Conservation (phyloP, 2,113 vertebrate genomes). For the Neotoma lepida region DNA sequence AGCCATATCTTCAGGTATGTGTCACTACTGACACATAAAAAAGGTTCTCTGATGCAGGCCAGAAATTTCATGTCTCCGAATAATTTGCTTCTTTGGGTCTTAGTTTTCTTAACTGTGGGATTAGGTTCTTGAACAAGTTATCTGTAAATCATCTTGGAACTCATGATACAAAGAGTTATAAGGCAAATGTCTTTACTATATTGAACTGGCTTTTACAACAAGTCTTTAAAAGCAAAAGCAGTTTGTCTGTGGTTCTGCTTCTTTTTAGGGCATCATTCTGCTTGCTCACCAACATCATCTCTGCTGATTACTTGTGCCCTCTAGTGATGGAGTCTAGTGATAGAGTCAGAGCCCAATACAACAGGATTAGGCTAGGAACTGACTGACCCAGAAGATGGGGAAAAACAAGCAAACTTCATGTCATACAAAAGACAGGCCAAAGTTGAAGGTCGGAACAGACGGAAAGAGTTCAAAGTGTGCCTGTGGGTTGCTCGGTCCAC, state of each 20-base stretch:
- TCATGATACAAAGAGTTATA: not conserved
- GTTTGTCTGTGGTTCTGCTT: not conserved
- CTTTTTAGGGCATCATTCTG: not conserved
- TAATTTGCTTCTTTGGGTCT: not conserved
- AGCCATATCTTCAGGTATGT: not conserved
- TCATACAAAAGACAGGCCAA: not conserved
- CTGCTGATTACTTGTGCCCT: slow-evolving; percentile 58
- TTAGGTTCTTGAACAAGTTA: not conserved
- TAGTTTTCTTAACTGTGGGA: not conserved
- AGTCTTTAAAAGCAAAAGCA: slow-evolving; percentile 27
- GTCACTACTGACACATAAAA: not conserved
- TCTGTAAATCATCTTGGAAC: not conserved
- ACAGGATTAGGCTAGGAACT: not conserved
- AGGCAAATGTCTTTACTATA: not conserved
- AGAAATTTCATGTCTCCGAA: not conserved
- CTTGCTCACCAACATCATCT: not conserved
- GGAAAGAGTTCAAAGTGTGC: not conserved
- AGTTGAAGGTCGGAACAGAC: not conserved
- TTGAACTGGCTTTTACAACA: not conserved
- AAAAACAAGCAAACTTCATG: not conserved
- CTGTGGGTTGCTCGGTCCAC: not conserved
- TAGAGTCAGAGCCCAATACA: not conserved
- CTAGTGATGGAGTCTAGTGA: slow-evolving; percentile 71
- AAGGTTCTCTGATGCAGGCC: not conserved
- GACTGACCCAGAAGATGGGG: not conserved